Evolutionary conservation across 1,140 invertebrate genomes (phyloP).

Genomic region (Bombus difficillimus): DNA sequence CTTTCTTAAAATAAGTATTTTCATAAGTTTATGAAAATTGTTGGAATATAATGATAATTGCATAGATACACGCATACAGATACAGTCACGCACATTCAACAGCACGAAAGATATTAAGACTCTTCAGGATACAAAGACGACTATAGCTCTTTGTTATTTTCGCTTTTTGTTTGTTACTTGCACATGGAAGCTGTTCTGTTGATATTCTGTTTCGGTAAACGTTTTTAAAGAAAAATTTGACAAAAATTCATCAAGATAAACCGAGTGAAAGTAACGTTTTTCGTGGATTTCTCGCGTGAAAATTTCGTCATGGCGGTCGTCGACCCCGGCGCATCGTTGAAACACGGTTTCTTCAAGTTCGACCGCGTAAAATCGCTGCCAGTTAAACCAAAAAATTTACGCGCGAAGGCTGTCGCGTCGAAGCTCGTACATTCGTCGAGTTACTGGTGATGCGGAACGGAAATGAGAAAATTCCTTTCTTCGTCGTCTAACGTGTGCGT

Average conservation of each 20-base stretch:
- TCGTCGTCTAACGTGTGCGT: neutral
- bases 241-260: neutral
- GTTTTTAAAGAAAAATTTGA: too few species aligned
- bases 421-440: slow-evolving; percentile 25
- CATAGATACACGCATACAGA: too few species aligned
- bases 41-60: too few species aligned
- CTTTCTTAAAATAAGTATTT: neutral
- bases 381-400: slow-evolving; percentile 45
- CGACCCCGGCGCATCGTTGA: neutral
- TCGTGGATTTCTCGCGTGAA: neutral
- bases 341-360: slow-evolving; percentile 14
- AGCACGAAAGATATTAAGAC: too few species aligned
- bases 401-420: slow-evolving; percentile 12
- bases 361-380: slow-evolving; percentile 16
- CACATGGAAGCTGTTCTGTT: too few species aligned
- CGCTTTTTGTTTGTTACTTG: too few species aligned
- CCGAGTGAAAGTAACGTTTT: neutral
- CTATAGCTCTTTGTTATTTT: too few species aligned
- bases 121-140: too few species aligned
- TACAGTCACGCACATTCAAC: too few species aligned
- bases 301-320: slow-evolving; percentile 19
- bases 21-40: too few species aligned
- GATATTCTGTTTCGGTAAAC: too few species aligned
- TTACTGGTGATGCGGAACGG: slow-evolving; percentile 16
- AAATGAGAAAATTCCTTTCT: slow-evolving; percentile 56